A percentile compares a stretch with the other conserved stretches of the same genome.
These are phyloP conservation scores for Epinotia ramella DNA, from an alignment of 2,888 invertebrate species.

Conservation along the genomic window DNA sequence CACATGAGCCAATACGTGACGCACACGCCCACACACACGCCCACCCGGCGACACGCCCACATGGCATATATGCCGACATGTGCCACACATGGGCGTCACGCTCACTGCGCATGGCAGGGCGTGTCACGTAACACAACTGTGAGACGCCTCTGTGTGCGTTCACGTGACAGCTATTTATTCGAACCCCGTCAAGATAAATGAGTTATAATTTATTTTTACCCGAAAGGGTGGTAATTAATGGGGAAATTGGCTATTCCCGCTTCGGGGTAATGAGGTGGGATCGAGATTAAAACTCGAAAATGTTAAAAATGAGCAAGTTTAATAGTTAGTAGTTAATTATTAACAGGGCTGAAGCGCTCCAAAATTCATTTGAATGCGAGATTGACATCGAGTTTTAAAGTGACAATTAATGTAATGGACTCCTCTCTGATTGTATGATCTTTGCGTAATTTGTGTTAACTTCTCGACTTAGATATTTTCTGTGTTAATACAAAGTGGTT, in stretches of 20 bases:
- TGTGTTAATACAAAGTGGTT: background rate
- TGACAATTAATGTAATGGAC: slow-evolving; percentile 40
- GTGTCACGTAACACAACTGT: slow-evolving; percentile 64
- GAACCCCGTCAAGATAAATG: slow-evolving; percentile 77
- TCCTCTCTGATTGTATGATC: slow-evolving; percentile 20
- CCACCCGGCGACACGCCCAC: slow-evolving; percentile 71
- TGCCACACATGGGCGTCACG: slow-evolving; percentile 34
- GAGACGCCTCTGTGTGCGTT: slow-evolving; percentile 60
- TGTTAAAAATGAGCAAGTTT: slow-evolving; percentile 65
- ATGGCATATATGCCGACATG: slow-evolving; percentile 59
- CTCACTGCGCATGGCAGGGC: slow-evolving; percentile 55
- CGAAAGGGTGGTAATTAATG: slow-evolving; percentile 84
- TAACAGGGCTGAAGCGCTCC: slow-evolving; percentile 28
- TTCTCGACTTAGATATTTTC: slow-evolving; percentile 12
- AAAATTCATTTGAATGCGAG: slow-evolving; percentile 36
- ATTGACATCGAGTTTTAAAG: slow-evolving; percentile 38
- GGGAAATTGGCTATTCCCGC: slow-evolving; percentile 83
- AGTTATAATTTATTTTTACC: slow-evolving; percentile 85
- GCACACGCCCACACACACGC: slow-evolving; percentile 64
- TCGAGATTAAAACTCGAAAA: slow-evolving; percentile 83
- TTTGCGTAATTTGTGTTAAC: slow-evolving; percentile 25
- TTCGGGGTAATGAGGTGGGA: slow-evolving; percentile 84
- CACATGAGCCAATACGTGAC: slow-evolving; percentile 47
- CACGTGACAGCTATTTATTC: slow-evolving; percentile 79
- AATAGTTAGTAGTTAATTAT: slow-evolving; percentile 57